These are phyloP conservation scores for Casuarius casuarius DNA, from an alignment of 2,113 vertebrate genomes.

Conservation along the genomic window DNA sequence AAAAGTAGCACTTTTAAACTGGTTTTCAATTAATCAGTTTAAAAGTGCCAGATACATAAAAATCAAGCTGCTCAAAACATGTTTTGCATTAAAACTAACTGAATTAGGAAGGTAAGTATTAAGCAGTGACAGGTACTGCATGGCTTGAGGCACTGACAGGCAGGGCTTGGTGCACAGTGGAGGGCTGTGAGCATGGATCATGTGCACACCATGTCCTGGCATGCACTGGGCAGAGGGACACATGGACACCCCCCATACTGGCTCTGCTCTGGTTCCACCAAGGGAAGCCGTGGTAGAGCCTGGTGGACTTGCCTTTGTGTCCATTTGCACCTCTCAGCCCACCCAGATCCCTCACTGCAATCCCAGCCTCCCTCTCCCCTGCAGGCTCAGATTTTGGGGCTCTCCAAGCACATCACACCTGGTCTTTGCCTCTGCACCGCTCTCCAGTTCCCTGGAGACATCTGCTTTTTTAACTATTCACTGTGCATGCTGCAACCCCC, in stretches of 20 bases:
- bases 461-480: background rate
- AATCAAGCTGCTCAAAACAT: background rate
- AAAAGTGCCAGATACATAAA: background rate
- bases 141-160: no score
- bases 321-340: background rate
- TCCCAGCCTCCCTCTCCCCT: background rate
- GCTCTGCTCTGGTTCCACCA: background rate
- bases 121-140: accelerated
- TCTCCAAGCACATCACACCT: background rate
- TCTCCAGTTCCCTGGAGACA: background rate
- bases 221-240: no score
- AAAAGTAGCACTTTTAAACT: background rate
- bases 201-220: no score
- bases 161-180: no score
- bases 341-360: accelerated
- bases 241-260: no score
- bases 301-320: background rate
- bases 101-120: background rate
- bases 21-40: background rate
- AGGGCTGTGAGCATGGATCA: no score
- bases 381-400: background rate
- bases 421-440: background rate
- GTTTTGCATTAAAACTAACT: background rate
- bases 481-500: accelerated
- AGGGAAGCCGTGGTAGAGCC: background rate